A percentile compares a stretch with the other conserved stretches of the same genome.
Evolutionary conservation across 2,888 invertebrate species (phyloP).

Genomic region (Sarcophaga rosellei): DNA sequence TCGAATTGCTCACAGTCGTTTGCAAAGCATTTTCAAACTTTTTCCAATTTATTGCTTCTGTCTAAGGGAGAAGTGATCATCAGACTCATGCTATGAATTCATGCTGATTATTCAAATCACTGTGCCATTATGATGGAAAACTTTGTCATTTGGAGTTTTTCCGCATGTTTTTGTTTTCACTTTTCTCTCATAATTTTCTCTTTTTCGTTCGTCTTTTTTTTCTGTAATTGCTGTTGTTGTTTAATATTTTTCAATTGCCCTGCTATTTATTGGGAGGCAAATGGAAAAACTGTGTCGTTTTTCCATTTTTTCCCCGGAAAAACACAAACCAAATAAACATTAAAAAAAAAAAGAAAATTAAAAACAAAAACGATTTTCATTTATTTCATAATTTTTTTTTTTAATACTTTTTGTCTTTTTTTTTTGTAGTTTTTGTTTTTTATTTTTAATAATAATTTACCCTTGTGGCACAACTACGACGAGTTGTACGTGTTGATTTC

Average conservation of each 20-base stretch:
- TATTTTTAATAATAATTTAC: conserved; percentile 23
- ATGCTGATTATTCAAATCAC: neutral
- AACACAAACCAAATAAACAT: neutral
- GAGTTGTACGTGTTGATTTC: conserved; percentile 41
- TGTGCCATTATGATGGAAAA: neutral
- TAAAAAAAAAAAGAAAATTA: too few species aligned
- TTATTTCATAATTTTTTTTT: too few species aligned
- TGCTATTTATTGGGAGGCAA: conserved; percentile 17
- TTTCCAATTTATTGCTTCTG: too few species aligned
- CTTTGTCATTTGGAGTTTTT: conserved; percentile 32
- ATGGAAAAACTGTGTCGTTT: conserved; percentile 19
- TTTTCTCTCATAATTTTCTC: neutral
- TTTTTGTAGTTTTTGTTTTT: neutral
- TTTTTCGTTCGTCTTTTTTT: neutral
- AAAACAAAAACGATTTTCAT: too few species aligned
- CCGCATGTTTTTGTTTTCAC: neutral
- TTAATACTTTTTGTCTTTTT: too few species aligned
- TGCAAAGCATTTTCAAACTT: too few species aligned
- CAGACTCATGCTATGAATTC: too few species aligned
- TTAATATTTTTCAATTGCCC: conserved; percentile 26
- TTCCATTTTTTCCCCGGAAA: neutral
- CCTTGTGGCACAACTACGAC: neutral
- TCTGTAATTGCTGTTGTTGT: neutral
- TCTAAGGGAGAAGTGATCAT: too few species aligned
- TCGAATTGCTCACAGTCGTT: too few species aligned